Percentiles rank a stretch among this genome's conserved stretches.
Evolutionary conservation across 1,140 invertebrate genomes (phyloP).

Genomic region (Acromyrmex charruanus): DNA sequence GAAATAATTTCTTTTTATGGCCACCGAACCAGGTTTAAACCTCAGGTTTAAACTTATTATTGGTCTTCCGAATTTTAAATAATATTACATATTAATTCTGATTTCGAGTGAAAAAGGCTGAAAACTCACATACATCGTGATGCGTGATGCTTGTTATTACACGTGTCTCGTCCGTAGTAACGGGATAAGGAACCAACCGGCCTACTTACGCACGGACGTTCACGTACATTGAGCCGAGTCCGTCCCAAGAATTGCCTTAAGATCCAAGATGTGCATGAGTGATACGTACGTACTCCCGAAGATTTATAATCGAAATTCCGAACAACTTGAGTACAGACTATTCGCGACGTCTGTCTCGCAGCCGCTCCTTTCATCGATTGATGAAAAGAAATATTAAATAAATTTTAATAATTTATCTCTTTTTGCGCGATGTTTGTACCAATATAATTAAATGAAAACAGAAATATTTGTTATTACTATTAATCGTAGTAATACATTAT

Average conservation of each 20-base stretch:
- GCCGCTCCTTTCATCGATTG: not conserved
- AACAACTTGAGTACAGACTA: not conserved
- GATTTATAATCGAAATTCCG: constrained; percentile 23
- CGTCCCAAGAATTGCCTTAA: constrained; percentile 66
- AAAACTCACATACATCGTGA: constrained; percentile 61
- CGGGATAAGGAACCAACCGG: constrained; percentile 79
- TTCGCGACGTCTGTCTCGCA: constrained; percentile 9
- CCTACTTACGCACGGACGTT: constrained; percentile 79
- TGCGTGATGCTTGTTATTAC: constrained; percentile 78
- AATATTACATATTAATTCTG: not conserved
- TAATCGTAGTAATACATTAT: not conserved
- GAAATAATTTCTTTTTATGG: not conserved
- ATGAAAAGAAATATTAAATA: not conserved
- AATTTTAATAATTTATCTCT: constrained; percentile 8
- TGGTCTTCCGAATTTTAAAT: not conserved
- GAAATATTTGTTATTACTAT: not conserved
- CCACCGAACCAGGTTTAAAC: not conserved
- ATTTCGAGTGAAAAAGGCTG: constrained; percentile 10
- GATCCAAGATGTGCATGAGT: constrained; percentile 62
- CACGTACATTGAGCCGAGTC: constrained; percentile 67
- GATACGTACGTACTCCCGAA: constrained; percentile 20
- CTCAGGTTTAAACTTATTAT: not conserved
- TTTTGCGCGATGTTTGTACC: not conserved
- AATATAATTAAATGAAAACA: not conserved
- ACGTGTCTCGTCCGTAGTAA: constrained; percentile 79